Evolutionary conservation across 2,113 vertebrate species (phyloP).

Genomic region (Brevimyrus niger): DNA sequence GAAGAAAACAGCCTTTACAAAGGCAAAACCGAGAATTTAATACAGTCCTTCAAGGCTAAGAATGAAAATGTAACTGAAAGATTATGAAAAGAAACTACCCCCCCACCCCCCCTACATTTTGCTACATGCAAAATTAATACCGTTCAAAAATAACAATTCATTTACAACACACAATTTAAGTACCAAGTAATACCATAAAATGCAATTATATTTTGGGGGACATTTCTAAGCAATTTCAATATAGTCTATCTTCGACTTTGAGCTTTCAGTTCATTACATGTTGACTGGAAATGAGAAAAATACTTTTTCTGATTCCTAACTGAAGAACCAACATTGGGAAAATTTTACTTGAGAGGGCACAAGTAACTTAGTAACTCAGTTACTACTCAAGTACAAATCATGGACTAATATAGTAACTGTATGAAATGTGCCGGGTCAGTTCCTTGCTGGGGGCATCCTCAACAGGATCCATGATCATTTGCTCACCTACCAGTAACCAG

Average conservation of each 20-base stretch:
- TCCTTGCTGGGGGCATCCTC: not conserved
- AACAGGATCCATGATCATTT: not conserved
- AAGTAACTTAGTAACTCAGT: not conserved
- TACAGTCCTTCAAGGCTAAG: not conserved
- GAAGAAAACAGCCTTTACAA: not conserved
- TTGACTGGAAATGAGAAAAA: not conserved
- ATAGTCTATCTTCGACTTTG: not conserved
- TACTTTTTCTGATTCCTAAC: not conserved
- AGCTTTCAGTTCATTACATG: not conserved
- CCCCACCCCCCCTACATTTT: not conserved
- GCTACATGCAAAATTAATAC: not conserved
- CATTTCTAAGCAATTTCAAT: not conserved
- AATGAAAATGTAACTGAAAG: not conserved
- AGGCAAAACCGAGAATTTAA: not conserved
- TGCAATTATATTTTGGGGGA: conserved; percentile 1
- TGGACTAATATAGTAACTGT: not conserved
- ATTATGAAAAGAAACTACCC: not conserved
- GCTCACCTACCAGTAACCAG: not conserved
- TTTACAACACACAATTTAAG: not conserved
- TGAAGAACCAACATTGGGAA: not conserved
- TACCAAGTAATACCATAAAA: not conserved
- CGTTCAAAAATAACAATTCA: not conserved
- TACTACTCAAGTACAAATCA: not conserved
- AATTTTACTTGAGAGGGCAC: not conserved
- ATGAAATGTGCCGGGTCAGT: not conserved